Conservation (phyloP, 2,113 vertebrate species). For the Acrocephalus kingi region DNA sequence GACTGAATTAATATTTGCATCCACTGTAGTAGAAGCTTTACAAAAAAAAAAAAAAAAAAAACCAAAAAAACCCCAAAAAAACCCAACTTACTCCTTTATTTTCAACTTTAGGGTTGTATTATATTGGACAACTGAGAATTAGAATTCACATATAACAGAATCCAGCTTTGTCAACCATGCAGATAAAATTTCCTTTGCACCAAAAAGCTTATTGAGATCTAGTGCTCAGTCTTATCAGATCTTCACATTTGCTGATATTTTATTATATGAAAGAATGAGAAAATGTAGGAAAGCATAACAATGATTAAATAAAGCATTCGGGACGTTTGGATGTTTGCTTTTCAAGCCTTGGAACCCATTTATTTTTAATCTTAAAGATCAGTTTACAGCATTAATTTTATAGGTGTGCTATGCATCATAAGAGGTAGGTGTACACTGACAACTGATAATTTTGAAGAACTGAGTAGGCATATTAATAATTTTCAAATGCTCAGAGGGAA, state of each 20-base stretch:
- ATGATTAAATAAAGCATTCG: neutral
- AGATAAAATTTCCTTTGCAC: neutral
- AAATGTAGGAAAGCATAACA: neutral
- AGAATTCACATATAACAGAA: neutral
- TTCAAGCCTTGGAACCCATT: neutral
- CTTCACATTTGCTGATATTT: neutral
- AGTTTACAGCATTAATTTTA: conserved; percentile 1
- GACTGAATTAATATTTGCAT: neutral
- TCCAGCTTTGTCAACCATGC: neutral
- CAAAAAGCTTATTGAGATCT: neutral
- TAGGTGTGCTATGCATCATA: neutral
- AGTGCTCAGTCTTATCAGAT: neutral
- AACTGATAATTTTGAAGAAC: neutral
- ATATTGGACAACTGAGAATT: neutral
- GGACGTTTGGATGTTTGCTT: neutral
- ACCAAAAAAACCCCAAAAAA: too few species aligned
- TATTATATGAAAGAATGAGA: neutral
- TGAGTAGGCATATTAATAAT: neutral
- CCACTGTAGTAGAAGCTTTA: neutral
- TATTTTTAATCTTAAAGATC: neutral
- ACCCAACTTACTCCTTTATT: neutral
- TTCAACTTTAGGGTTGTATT: neutral
- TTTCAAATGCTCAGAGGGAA: neutral
- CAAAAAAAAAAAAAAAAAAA: neutral
- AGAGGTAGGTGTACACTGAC: neutral